phyloP scores from a whole-genome alignment of 2,113 vertebrate genomes.

The Periophthalmodon schlosseri region DNA sequence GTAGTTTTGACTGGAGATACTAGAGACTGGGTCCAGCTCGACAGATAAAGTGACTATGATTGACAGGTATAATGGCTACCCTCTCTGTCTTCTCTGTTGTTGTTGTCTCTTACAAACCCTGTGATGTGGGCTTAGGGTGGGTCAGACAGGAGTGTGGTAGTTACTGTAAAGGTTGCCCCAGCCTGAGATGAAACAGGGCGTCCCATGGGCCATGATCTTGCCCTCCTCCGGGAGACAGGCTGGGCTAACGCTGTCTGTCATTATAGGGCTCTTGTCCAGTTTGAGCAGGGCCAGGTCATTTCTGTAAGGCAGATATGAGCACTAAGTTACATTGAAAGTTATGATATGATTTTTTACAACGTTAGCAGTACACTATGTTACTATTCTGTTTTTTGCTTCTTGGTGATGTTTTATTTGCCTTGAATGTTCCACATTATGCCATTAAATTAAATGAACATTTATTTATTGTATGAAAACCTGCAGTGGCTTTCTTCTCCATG shows the following conservation, averaged over 20 bases:
- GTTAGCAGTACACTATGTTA: too few species aligned
- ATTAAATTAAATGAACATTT: too few species aligned
- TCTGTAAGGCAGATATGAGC: conserved; percentile 30
- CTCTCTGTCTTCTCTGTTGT: background rate
- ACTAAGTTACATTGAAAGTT: too few species aligned
- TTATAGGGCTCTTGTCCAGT: conserved; percentile 66
- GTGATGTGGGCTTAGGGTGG: background rate
- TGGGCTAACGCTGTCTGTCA: conserved; percentile 56
- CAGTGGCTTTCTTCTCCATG: too few species aligned
- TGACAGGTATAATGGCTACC: background rate
- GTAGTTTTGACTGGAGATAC: background rate
- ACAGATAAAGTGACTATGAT: background rate
- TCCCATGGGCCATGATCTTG: conserved; percentile 54
- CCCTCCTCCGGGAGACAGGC: conserved; percentile 69
- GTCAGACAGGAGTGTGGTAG: background rate
- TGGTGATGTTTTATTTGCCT: too few species aligned
- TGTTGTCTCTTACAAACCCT: background rate
- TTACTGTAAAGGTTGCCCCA: conserved; percentile 79
- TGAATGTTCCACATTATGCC: too few species aligned
- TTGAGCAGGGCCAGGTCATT: conserved; percentile 76
- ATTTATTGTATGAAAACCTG: too few species aligned
- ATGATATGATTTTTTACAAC: too few species aligned
- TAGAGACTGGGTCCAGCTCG: background rate
- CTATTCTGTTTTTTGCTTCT: too few species aligned
- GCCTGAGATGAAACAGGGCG: conserved; percentile 67